These are phyloP conservation scores for Coryphaenoides rupestris DNA, from an alignment of 2,113 vertebrate genomes.

Conservation along the genomic window DNA sequence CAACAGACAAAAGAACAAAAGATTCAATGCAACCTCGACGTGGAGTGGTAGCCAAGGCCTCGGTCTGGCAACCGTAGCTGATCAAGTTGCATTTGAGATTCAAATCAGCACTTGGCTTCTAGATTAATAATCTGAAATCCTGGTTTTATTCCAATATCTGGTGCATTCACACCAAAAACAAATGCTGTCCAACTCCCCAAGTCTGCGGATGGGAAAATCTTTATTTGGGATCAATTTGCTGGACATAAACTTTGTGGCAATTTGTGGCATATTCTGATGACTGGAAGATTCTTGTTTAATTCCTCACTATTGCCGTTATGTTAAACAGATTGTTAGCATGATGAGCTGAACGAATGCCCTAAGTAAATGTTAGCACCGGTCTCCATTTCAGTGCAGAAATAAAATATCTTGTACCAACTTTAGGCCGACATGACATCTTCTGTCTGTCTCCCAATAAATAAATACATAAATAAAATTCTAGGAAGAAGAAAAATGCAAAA, in stretches of 20 bases:
- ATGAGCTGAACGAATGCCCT: background rate
- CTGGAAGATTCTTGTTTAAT: background rate
- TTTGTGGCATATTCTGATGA: background rate
- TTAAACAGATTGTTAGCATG: constrained; percentile 26
- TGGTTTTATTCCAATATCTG: constrained; percentile 19
- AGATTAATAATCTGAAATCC: too few relatives aligned
- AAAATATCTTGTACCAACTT: background rate
- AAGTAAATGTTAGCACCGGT: too few relatives aligned
- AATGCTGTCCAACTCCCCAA: background rate
- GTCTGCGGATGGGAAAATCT: constrained; percentile 25
- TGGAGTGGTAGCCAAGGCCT: constrained; percentile 5
- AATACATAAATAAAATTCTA: background rate
- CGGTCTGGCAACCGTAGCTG: constrained; percentile 3
- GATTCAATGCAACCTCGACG: background rate
- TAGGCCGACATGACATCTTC: background rate
- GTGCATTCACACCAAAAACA: constrained; percentile 22
- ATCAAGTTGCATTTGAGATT: constrained; percentile 20
- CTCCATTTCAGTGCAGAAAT: too few relatives aligned
- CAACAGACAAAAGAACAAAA: too few relatives aligned
- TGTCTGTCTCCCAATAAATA: constrained; percentile 6
- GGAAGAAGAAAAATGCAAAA: constrained; percentile 11
- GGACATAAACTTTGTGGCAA: constrained; percentile 11
- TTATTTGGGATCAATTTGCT: constrained; percentile 29
- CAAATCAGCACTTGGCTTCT: constrained; percentile 9
- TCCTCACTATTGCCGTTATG: constrained; percentile 4